Percentiles rank a stretch among this genome's conserved stretches.
These are phyloP conservation scores for Thryonomys swinderianus DNA, from an alignment of 2,113 vertebrate genomes.

Conservation along the genomic window DNA sequence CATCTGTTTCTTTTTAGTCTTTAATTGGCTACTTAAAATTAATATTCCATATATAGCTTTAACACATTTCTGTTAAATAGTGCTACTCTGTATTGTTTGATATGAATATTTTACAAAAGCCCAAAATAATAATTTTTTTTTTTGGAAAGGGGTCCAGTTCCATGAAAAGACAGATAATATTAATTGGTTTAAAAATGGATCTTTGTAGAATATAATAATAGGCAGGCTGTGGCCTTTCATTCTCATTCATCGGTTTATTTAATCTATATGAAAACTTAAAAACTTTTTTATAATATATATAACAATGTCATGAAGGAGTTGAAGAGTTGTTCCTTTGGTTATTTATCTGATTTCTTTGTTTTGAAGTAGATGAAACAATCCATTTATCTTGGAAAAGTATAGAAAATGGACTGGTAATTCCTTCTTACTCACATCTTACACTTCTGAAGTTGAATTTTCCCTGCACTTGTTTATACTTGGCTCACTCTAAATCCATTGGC, in stretches of 20 bases:
- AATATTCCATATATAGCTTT: not conserved
- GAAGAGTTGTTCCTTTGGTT: slow-evolving; percentile 1
- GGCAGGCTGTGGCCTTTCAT: not conserved
- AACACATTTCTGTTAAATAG: not conserved
- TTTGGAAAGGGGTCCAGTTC: not conserved
- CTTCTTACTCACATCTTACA: slow-evolving; percentile 31
- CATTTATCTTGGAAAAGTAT: slow-evolving; percentile 42
- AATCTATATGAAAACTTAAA: not conserved
- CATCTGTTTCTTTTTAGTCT: not conserved
- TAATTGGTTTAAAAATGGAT: not conserved
- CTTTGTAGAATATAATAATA: slow-evolving; percentile 14
- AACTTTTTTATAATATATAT: not conserved
- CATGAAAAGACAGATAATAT: not conserved
- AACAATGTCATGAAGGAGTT: not conserved
- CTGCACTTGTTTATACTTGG: not conserved
- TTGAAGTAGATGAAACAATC: slow-evolving; percentile 32
- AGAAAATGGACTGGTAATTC: slow-evolving; percentile 17
- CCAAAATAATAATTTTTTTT: not conserved
- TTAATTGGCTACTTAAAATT: slow-evolving; percentile 42
- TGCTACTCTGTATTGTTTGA: not conserved
- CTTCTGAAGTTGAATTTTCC: slow-evolving; percentile 21
- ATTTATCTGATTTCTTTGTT: slow-evolving; percentile 27
- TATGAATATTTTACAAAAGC: slow-evolving; percentile 5
- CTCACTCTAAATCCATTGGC: slow-evolving; percentile 20
- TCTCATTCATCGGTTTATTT: not conserved